A percentile compares a stretch with the other conserved stretches of the same genome.
Conservation (phyloP, 2,888 invertebrate genomes). For the Mantis religiosa region DNA sequence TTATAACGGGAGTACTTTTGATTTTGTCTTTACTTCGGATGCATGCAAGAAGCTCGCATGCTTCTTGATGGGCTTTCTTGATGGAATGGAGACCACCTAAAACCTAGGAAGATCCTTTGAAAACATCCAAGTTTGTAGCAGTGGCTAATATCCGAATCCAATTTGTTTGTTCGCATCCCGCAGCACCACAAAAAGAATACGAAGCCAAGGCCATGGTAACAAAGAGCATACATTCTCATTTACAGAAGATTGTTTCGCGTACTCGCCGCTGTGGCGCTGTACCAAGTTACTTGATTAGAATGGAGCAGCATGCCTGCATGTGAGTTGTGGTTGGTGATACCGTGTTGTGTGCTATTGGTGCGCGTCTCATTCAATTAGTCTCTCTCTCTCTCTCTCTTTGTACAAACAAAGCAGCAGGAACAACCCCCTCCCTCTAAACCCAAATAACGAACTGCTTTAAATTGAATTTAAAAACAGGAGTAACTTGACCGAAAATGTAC, state of each 20-base stretch:
- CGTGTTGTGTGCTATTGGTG: background rate
- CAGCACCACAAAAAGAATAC: background rate
- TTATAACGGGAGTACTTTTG: too few species aligned
- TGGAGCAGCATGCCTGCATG: background rate
- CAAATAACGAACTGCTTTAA: constrained; percentile 12
- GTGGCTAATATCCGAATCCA: background rate
- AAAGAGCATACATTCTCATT: background rate
- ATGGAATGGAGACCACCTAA: background rate
- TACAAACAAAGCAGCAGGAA: background rate
- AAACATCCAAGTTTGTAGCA: background rate
- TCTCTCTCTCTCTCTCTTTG: background rate
- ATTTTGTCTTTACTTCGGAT: too few species aligned
- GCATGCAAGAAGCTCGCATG: too few species aligned
- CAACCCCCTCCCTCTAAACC: background rate
- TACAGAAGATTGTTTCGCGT: background rate
- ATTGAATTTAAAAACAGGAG: constrained; percentile 9
- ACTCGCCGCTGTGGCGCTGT: background rate
- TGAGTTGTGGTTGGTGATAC: background rate
- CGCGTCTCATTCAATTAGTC: constrained; percentile 1
- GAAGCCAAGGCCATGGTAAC: background rate
- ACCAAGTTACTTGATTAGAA: background rate
- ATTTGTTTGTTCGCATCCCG: background rate
- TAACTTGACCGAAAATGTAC: background rate
- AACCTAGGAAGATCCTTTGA: background rate
- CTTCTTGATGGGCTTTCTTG: background rate